A percentile compares a stretch with the other conserved stretches of the same genome.
Conservation (phyloP, 2,888 invertebrate genomes). For the Furcula furcula region DNA sequence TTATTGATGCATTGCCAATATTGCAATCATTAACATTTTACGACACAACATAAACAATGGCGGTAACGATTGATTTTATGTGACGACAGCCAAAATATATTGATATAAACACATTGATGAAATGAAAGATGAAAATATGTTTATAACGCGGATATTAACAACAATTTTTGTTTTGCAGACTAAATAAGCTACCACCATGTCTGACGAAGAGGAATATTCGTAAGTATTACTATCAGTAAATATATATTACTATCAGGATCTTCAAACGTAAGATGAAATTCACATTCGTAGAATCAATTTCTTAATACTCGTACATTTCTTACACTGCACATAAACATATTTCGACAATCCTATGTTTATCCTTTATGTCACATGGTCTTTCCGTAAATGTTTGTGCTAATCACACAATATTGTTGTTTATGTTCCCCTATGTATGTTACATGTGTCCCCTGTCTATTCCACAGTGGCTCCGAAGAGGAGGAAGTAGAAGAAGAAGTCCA, state of each 20-base stretch:
- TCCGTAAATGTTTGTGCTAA: conserved; percentile 18
- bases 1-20: conserved; percentile 27
- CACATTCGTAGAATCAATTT: not conserved
- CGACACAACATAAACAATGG: not conserved
- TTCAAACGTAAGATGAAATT: conserved; percentile 14
- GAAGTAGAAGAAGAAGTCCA: conserved; percentile 89
- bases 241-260: conserved; percentile 12
- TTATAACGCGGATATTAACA: conserved; percentile 5
- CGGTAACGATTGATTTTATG: not conserved
- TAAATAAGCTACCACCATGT: conserved; percentile 87
- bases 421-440: conserved; percentile 27
- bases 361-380: not conserved
- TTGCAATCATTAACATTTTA: not conserved
- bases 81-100: not conserved
- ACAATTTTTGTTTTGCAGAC: conserved; percentile 56
- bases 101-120: not conserved
- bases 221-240: conserved; percentile 86
- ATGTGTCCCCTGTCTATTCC: conserved; percentile 42
- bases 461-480: conserved; percentile 87
- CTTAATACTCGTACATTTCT: no score
- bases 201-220: conserved; percentile 98
- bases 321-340: not conserved
- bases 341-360: not conserved
- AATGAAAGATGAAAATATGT: not conserved
- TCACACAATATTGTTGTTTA: conserved; percentile 18